phyloP scores from a whole-genome alignment of 2,888 invertebrate species.

The Chrysodeixis includens region DNA sequence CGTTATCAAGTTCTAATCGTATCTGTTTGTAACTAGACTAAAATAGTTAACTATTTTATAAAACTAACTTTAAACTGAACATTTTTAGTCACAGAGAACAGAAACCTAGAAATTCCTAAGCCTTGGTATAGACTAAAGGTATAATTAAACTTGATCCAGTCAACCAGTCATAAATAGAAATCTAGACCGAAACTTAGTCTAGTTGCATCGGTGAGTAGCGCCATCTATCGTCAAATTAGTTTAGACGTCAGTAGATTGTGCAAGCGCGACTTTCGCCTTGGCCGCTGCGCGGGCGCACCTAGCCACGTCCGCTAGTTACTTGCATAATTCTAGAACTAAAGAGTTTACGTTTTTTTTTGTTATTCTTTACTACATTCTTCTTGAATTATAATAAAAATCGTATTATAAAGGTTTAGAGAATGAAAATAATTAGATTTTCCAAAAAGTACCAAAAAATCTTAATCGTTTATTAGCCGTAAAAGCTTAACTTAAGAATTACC shows the following conservation, averaged over 20 bases:
- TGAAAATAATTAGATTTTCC: too few relatives aligned
- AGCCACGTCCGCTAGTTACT: conserved; percentile 48
- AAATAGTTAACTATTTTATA: conserved; percentile 1
- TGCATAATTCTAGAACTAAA: conserved; percentile 45
- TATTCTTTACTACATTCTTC: too few relatives aligned
- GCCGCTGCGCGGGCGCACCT: conserved; percentile 56
- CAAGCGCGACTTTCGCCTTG: conserved; percentile 66
- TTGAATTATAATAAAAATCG: too few relatives aligned
- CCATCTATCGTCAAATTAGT: conserved; percentile 49
- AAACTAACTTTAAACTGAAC: not conserved
- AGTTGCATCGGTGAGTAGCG: conserved; percentile 24
- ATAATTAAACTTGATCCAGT: not conserved
- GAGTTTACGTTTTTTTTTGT: not conserved
- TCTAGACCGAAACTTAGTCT: not conserved
- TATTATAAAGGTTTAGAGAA: too few relatives aligned
- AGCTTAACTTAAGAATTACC: too few relatives aligned
- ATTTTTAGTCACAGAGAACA: not conserved
- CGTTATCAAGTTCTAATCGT: conserved; percentile 13
- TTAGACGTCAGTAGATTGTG: conserved; percentile 47
- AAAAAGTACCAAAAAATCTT: too few relatives aligned
- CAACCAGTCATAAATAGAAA: not conserved
- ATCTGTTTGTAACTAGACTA: conserved; percentile 16
- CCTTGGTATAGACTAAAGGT: not conserved
- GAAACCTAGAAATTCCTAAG: not conserved
- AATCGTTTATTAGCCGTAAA: too few relatives aligned